Evolutionary conservation across 35 echinoderm and acorn worm species (phyloP).

Genomic region (Apostichopus parvimensis): DNA sequence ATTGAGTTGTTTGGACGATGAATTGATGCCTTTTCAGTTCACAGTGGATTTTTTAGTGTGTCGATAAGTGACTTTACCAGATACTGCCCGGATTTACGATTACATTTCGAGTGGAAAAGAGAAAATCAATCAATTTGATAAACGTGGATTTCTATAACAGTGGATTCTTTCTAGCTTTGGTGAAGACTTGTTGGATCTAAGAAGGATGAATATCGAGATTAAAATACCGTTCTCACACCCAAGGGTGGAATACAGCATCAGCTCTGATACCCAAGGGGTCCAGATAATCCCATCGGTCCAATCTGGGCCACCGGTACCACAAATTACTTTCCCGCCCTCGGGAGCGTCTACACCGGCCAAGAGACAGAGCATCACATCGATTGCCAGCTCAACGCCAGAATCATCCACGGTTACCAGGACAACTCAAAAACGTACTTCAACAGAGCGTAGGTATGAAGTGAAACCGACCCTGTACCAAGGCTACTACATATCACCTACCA

Average conservation of each 20-base stretch:
- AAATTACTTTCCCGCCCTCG: constrained; percentile 41
- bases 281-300: constrained; percentile 34
- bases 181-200: not conserved
- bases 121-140: no score
- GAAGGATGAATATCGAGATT: constrained; percentile 76
- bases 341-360: constrained; percentile 36
- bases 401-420: constrained; percentile 59
- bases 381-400: constrained; percentile 33
- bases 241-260: constrained; percentile 73
- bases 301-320: not conserved
- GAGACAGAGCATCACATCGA: constrained; percentile 38
- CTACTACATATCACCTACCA: constrained; percentile 60
- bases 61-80: no score
- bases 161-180: not conserved
- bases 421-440: constrained; percentile 57
- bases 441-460: constrained; percentile 53
- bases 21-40: not conserved
- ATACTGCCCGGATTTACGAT: no score
- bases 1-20: not conserved
- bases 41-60: no score
- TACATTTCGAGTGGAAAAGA: no score
- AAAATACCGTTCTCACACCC: constrained; percentile 66
- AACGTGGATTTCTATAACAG: not conserved
- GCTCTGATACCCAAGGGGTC: constrained; percentile 40
- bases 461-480: constrained; percentile 59